Conservation (phyloP, 2,113 vertebrate species). For the Spea bombifrons region DNA sequence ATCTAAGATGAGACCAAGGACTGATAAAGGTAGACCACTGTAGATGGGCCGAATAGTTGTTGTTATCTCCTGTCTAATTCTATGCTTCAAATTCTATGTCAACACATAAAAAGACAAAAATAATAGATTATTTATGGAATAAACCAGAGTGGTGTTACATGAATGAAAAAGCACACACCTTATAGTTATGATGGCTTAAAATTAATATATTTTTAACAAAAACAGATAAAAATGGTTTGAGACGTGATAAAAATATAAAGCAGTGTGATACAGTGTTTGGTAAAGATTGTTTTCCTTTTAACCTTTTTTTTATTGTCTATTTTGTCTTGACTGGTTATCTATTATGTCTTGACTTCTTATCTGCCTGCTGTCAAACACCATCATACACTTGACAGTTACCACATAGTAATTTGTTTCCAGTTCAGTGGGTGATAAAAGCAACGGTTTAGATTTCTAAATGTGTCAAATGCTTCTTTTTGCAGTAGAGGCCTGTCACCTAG, state of each 20-base stretch:
- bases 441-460: constrained; percentile 46
- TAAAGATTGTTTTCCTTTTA: constrained; percentile 39
- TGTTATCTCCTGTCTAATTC: too few relatives aligned
- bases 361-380: constrained; percentile 44
- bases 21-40: too few relatives aligned
- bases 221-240: neutral
- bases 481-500: constrained; percentile 34
- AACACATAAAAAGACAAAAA: too few relatives aligned
- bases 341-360: constrained; percentile 45
- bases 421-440: constrained; percentile 48
- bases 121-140: too few relatives aligned
- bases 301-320: constrained; percentile 37
- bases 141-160: too few relatives aligned
- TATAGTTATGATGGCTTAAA: neutral
- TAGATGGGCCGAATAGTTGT: too few relatives aligned
- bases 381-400: constrained; percentile 47
- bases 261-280: constrained; percentile 17
- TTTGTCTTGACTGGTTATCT: constrained; percentile 45
- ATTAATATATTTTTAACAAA: neutral
- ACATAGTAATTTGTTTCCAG: constrained; percentile 49
- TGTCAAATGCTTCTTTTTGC: constrained; percentile 42
- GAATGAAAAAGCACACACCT: too few relatives aligned
- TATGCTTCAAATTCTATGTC: too few relatives aligned
- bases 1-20: too few relatives aligned
- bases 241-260: neutral